Percentiles rank a stretch among this genome's conserved stretches.
These are phyloP conservation scores for Euschistus heros DNA, from an alignment of 1,140 invertebrate genomes.

Conservation along the genomic window DNA sequence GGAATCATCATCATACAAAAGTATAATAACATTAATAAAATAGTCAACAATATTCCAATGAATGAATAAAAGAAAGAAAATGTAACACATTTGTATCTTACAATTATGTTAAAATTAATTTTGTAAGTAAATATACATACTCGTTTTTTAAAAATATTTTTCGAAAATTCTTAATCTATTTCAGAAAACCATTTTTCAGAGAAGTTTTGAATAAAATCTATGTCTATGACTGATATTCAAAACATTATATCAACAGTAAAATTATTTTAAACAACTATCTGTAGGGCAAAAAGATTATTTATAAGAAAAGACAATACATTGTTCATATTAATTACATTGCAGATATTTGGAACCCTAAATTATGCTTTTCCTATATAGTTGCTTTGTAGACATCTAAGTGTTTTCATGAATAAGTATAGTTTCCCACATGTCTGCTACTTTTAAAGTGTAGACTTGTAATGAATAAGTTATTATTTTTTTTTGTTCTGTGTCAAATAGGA, in stretches of 20 bases:
- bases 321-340: not conserved
- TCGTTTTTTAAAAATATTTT: too few relatives aligned
- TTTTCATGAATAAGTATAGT: not conserved
- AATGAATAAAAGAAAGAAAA: too few relatives aligned
- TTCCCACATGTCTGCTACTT: not conserved
- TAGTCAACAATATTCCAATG: too few relatives aligned
- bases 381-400: conserved; percentile 3
- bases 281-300: not conserved
- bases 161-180: too few relatives aligned
- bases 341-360: not conserved
- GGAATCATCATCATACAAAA: too few relatives aligned
- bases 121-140: too few relatives aligned
- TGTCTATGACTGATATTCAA: too few relatives aligned
- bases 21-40: too few relatives aligned
- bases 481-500: not conserved
- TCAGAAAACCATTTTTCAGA: too few relatives aligned
- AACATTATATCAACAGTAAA: not conserved
- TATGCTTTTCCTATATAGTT: not conserved
- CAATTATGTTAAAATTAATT: too few relatives aligned
- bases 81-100: too few relatives aligned
- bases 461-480: not conserved
- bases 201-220: too few relatives aligned
- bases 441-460: not conserved
- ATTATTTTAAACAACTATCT: not conserved
- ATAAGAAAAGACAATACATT: conserved; percentile 6